Evolutionary conservation across 1,140 invertebrate genomes (phyloP), one percentile per base, ranked within the genome.

Genomic region (Drosophila trapezifrons): DNA sequence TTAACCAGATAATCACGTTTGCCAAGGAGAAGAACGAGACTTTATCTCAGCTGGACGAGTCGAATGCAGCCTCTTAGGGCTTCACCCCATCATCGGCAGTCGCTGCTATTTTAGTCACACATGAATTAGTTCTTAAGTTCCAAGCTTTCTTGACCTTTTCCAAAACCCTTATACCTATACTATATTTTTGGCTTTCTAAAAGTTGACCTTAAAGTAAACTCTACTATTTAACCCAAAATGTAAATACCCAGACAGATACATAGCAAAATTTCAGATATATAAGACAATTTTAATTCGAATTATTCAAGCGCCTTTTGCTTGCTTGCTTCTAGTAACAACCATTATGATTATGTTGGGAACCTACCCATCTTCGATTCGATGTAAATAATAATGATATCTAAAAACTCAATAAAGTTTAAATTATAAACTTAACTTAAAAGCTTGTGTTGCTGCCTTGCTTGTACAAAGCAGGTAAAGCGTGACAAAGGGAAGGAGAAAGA

Each of bases 1-100:
- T 99, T 37, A 95, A 96, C 73, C 96, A 98, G 92, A 98, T 99
- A 59, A 98, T 99, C 71, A 95, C 97, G 62, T 90, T 91, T 69
- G 92, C 87, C 37, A 91, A 80, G 63, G 85, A 89, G 18, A 92
- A 92, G 60, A 78, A 77, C 4, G 91, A 92, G 25, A 82, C 77
- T 18, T 67, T 67, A 10, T 66, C 71, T 20, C 65, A 72, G 20
- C 62, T 63, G 40, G 84, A 80, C 10, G 84, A 89, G 46, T 43
- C 66, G 17, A 78, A 74, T 32, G 60, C 69, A 27, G 56, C 57
- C 25, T 58, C 49, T 32, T 78, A 77, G 69, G 43, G 2, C 49
- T 45, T 32, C 5, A 27, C 27, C 13, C 4, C 15, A 27, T 27
- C 27, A 7, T 27, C 8, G 25, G 25, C 46, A 29, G 10, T 17